phyloP scores from a whole-genome alignment of 2,797 vertebrate genomes.

The Notolabrus celidotus region DNA sequence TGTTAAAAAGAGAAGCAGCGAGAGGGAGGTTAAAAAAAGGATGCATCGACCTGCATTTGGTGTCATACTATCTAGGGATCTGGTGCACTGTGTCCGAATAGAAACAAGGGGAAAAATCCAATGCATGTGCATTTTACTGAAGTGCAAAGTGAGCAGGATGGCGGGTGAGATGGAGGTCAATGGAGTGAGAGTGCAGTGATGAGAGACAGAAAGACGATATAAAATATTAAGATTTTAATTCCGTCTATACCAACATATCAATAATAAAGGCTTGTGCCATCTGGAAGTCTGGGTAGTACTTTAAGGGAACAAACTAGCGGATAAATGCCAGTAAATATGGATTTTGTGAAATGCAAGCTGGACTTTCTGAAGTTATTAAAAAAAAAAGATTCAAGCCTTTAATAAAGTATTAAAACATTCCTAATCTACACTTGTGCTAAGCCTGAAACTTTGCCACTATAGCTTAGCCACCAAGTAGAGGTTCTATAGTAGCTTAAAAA shows the following conservation, averaged over 20 bases:
- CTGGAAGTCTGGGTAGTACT: constrained; percentile 47
- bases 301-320: constrained; percentile 32
- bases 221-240: constrained; percentile 10
- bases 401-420: constrained; percentile 52
- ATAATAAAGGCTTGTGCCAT: constrained; percentile 61
- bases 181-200: constrained; percentile 11
- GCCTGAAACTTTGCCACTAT: constrained; percentile 39
- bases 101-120: not conserved
- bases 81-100: constrained; percentile 36
- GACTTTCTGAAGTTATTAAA: constrained; percentile 41
- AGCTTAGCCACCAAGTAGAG: constrained; percentile 25
- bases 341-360: constrained; percentile 54
- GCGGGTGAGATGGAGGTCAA: constrained; percentile 55
- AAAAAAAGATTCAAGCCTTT: constrained; percentile 28
- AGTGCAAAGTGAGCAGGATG: constrained; percentile 49
- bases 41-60: constrained; percentile 13
- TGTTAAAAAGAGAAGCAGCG: constrained; percentile 33
- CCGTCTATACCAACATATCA: constrained; percentile 48
- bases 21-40: not conserved
- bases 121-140: constrained; percentile 29
- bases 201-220: no score
- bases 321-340: constrained; percentile 33
- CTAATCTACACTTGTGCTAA: constrained; percentile 65
- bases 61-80: constrained; percentile 33
- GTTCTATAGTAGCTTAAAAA: constrained; percentile 52